These are phyloP conservation scores for Mormyrus lacerda DNA, from an alignment of 2,113 vertebrate species.

Conservation along the genomic window DNA sequence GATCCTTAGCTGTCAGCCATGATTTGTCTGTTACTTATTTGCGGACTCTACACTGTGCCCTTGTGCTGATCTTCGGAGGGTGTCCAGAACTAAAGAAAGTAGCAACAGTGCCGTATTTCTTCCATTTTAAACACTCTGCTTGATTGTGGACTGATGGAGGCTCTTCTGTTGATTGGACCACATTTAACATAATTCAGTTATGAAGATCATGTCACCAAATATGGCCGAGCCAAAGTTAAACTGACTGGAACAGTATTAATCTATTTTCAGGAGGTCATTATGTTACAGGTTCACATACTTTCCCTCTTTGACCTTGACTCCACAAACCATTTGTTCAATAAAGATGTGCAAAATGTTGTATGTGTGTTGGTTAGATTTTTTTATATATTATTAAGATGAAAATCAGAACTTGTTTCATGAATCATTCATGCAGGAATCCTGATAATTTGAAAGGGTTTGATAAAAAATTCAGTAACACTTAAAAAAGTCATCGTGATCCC, in stretches of 20 bases:
- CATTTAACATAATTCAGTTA: background rate
- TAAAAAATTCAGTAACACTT: too few species aligned
- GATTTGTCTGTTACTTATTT: background rate
- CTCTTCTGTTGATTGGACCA: background rate
- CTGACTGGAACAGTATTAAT: background rate
- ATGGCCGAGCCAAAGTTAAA: background rate
- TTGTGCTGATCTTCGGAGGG: background rate
- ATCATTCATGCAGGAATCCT: background rate
- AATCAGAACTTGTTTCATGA: background rate
- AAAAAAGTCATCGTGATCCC: too few species aligned
- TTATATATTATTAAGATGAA: background rate
- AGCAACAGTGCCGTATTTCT: background rate
- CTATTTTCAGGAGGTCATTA: background rate
- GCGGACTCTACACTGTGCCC: background rate
- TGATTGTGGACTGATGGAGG: background rate
- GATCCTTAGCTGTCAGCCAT: background rate
- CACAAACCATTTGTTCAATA: background rate
- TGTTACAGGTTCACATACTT: background rate
- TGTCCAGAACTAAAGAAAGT: background rate
- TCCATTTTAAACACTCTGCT: background rate
- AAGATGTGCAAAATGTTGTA: background rate
- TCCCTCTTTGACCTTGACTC: background rate
- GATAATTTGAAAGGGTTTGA: background rate
- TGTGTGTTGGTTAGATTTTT: background rate
- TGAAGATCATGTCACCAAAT: background rate